Conservation (phyloP, 2,888 invertebrate genomes). For the Nemurella pictetii region DNA sequence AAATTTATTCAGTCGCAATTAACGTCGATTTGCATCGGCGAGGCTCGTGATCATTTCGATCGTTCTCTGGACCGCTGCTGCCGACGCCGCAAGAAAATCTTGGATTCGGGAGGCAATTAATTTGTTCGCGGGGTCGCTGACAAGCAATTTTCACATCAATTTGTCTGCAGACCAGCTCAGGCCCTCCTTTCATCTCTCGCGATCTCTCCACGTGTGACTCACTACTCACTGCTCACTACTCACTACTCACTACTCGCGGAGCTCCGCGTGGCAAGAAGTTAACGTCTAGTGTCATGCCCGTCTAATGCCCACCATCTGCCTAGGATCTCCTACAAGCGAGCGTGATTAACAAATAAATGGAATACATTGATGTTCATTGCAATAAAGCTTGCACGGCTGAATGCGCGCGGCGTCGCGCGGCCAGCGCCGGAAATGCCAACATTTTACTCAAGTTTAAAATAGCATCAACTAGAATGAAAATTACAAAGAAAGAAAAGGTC, state of each 20-base stretch:
- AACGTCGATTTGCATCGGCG: neutral
- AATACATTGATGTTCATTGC: constrained; percentile 10
- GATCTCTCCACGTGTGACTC: neutral
- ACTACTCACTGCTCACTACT: too few species aligned
- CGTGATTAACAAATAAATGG: constrained; percentile 10
- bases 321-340: neutral
- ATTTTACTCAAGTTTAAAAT: neutral
- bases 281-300: neutral
- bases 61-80: too few species aligned
- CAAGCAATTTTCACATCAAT: too few species aligned
- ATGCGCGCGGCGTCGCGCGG: neutral
- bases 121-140: too few species aligned
- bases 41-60: too few species aligned
- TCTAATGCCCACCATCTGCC: neutral
- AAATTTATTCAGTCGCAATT: neutral
- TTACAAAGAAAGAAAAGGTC: neutral
- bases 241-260: too few species aligned
- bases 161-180: neutral
- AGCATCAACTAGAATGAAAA: neutral
- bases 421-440: neutral
- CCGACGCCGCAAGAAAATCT: too few species aligned
- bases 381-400: constrained; percentile 8
- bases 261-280: neutral
- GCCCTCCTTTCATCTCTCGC: too few species aligned
- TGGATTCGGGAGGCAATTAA: too few species aligned